Evolutionary conservation across 2,888 invertebrate genomes (phyloP), one percentile per base, ranked within the genome.

Genomic region (Lepidocyrtoides sp.): DNA sequence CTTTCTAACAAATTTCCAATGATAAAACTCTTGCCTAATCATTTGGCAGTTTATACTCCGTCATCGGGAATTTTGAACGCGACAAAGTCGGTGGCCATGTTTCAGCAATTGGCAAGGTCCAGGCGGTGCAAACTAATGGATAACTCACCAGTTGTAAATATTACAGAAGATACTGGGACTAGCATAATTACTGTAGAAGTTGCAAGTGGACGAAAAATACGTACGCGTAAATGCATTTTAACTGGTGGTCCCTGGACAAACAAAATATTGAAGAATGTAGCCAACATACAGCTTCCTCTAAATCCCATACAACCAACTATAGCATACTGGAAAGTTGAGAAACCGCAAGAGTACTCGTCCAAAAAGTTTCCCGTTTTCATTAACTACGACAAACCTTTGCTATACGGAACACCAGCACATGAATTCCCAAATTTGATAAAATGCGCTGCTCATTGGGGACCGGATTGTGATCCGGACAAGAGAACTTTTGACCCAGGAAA

Each of bases 1-100:
- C 54, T 93, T 0, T 12, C 83, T 3, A 29, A 81, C 8, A 81
- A 54, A 79, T 93, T 93, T 66, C 93, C 94, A 14, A 88, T 84
- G 14, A 54, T 94, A 5, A 91, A 88, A 12, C 51, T 93, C 0
- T 87, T 91, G 7, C 77, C 89, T 17, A 85, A 83, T 12, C 57
- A 87, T 60, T 63, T 91, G 0, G 93, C 84, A 1, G 86, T 94
- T 2, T 93, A 93, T 60, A 90, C 81, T 36, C 92, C 93, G 1
- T 91, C 88, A 12, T 91, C 93, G 32, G 94, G 94, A 26, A 93
- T 93, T 77, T 54, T 94, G 2, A 94, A 94, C 79, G 94, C 94
- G 1, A 93, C 93, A 0, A 93, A 94, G 69, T 87, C 93, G 8
- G 91, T 93, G 7, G 36, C 89, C 20, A 93, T 93, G 92, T 92